Base-by-base conservation (phyloP, 1,140 invertebrate genomes). In the Zophobas atratus region DNA sequence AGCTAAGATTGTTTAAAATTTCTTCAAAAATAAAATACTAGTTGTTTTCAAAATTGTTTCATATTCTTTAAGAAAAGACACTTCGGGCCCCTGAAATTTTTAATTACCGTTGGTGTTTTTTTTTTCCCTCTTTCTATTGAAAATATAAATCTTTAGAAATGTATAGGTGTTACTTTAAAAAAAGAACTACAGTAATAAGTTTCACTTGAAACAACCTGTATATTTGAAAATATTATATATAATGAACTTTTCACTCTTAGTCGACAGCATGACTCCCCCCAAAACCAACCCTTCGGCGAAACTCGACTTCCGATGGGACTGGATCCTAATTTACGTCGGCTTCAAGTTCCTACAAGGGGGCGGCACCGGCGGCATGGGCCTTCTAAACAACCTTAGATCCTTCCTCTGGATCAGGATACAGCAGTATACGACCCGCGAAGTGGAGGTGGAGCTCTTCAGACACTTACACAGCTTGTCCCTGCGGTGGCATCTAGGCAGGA, bases 331-430 rank as follows among this genome's bases (percentile, higher is more conserved):
- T 48, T 98, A 96, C 86, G 94, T 96, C 4, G 87, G 86, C 0
- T 92, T 99, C 78, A 96, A 97, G 86, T 98, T 98, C 86, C 89
- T 99, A 0, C 97, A 98, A 91, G 98, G 97, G 1, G 96, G 95
- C 36, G 95, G 95, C 57, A 95, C 94, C 6, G 96, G 96, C 8
- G 90, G 92, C n/a, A 96, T 96, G 94, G 97, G 98, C 32, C 88
- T 98, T 53, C 88, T 99, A 5, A 98, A 97, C 86, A 98, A 98
- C 87, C 81, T 98, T 1, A 89, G 97, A 51, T 93, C 94, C 1
- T 97, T 97, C 85, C 87, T 99, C 2, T 99, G 98, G 98, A 98
- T 99, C 83, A 90, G 91, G 79, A 94, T 99, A 57, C 96, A 98
- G 82, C 98, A 99, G 85, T 99, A 96, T 84, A 98, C 97, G 1